Evolutionary conservation across 64 coral and sea anemone species (phyloP), one percentile per base, ranked within the genome.

Genomic region (Porites lutea): DNA sequence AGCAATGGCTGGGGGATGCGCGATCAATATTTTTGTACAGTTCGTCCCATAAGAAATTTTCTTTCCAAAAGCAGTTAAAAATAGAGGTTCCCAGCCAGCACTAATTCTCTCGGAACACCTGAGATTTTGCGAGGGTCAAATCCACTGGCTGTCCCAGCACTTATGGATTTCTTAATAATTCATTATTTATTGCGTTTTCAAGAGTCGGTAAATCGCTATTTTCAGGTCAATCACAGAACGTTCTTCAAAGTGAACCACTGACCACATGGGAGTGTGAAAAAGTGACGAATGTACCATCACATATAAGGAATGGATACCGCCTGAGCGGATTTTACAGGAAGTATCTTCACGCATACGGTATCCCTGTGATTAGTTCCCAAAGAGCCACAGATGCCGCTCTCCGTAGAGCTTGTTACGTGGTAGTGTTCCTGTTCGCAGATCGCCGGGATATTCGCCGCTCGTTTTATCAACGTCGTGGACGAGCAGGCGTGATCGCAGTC

Each of bases 271-370:
- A 97, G 82, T 97, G 95, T 61, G 76, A 97, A 49, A 83, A 69
- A 19, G 91, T 98, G 37, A 83, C 83, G 3, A 23, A 13, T 18
- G 93, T 98, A 8, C 97, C 97, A 48, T 19, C 54, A 7, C 6
- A 37, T 19, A 90, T 98, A 10, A 91, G 88, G 6, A 59, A 79
- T 37, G 66, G 77, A 87, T 82, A 96, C 72, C 74, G 78, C 12
- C 78, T 98, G 19, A 93, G 77, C 51, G 12, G 22, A 2, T 98
- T 98, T 65, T 98, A 98, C 82, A 68, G 79, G 54, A 98, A 98
- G 65, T 98, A 98, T 65, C 48, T 90, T 23, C 97, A 98, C 59
- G 97, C 97, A 19, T 98, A 90, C 47, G 97, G 97, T 37, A 93
- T 98, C 72, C 97, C 97, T 0, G 69, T 98, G 68, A 88, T 98